Evolutionary conservation across 2,797 vertebrate species (phyloP).

Genomic region (Sorex maritimensis): DNA sequence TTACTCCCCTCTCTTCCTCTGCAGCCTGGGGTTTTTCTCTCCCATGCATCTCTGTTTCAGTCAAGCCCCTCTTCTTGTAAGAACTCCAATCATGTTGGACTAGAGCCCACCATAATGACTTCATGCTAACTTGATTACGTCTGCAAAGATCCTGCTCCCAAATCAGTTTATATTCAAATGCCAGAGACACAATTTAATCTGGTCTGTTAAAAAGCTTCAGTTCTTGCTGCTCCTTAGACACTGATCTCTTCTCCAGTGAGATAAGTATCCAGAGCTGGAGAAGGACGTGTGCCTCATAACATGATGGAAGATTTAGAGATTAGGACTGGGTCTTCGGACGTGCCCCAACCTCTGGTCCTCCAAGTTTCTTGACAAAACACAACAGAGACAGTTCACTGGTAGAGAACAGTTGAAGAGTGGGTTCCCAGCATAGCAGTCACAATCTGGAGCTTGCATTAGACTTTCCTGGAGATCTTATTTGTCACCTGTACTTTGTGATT

Average conservation of each 20-base stretch:
- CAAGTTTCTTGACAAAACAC: background rate
- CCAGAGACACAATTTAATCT: background rate
- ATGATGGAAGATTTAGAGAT: too few relatives aligned
- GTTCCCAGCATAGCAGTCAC: background rate
- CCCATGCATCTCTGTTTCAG: background rate
- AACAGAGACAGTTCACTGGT: background rate
- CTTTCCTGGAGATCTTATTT: background rate
- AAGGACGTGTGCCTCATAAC: background rate
- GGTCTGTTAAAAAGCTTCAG: background rate
- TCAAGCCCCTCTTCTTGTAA: background rate
- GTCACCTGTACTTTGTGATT: slow-evolving; percentile 40
- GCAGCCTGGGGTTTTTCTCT: background rate
- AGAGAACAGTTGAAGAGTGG: background rate
- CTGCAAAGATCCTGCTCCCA: slow-evolving; percentile 15
- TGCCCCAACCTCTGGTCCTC: background rate
- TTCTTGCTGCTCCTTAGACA: slow-evolving; percentile 49
- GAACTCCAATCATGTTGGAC: background rate
- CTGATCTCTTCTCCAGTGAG: background rate
- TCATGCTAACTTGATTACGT: background rate
- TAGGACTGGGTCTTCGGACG: too few relatives aligned
- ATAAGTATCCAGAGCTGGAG: background rate
- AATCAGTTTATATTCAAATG: background rate
- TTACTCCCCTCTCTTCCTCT: background rate
- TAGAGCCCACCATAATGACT: background rate
- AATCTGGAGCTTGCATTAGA: background rate